Evolutionary conservation across 2,888 invertebrate species (phyloP), one percentile per base, ranked within the genome.

Genomic region (Chymomyza fuscimana): DNA sequence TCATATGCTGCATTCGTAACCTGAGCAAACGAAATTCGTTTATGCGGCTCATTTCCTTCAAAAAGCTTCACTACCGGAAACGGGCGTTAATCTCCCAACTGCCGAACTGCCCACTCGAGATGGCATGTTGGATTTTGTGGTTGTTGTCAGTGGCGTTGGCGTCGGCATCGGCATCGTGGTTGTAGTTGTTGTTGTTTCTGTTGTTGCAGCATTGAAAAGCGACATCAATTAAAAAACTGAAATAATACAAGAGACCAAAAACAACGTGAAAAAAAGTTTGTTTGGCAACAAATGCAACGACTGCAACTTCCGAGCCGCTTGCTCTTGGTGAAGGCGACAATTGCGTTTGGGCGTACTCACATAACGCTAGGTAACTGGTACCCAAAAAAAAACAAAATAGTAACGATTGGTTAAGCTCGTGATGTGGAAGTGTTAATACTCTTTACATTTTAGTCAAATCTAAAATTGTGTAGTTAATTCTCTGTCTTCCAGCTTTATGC

Each of bases 181-280:
- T 16, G 40, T n/a, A 29, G 29, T 36, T 16, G 62, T n/a, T 9
- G 59, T 6, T 29, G 15, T n/a, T 19, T 59, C 56, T 15, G 63
- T 22, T 40, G 56, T 65, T 70, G 67, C 56, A 62, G 12, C 12
- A 50, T 50, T 50, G 50, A 62, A 36, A 40, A 72, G 79, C 73
- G 72, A 78, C 76, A 87, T 85, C 87, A 84, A 84, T 84, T 84
- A 84, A 84, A 84, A 82, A 67, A 73, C 65, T 40, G 25, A 15
- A 78, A 60, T 52, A 15, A 59, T 15, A 36, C 15, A 52, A 56
- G 58, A 9, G 6, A 15, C 58, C 58, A 58, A 58, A 58, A 58
- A 58, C 29, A 12, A 29, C 19, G 22, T 22, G 25, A 25, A 22
- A 16, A 25, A 58, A 22, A 25, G 22, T 58, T 25, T 58, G 52